phyloP scores from a whole-genome alignment of 1,140 invertebrate species.

The Aphis gossypii region DNA sequence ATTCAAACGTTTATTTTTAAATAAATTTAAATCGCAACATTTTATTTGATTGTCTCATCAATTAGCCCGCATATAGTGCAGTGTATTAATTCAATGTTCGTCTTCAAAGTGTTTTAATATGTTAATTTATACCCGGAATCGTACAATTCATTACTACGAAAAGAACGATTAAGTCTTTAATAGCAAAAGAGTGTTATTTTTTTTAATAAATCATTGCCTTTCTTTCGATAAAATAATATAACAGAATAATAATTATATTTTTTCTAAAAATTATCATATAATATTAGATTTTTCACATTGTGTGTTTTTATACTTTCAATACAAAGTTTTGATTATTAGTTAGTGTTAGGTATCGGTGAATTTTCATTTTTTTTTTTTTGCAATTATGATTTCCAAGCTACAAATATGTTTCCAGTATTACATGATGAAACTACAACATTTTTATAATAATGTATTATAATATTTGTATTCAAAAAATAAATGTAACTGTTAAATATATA shows the following conservation, averaged over 20 bases:
- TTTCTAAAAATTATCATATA: not conserved
- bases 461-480: not conserved
- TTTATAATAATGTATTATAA: too few relatives aligned
- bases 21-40: not conserved
- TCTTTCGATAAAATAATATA: not conserved
- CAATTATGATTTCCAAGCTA: too few relatives aligned
- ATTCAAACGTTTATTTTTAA: constrained; percentile 2
- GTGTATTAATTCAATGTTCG: not conserved
- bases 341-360: too few relatives aligned
- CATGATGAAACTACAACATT: too few relatives aligned
- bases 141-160: not conserved
- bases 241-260: not conserved
- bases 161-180: not conserved
- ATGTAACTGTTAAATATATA: not conserved
- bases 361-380: too few relatives aligned
- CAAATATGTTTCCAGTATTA: too few relatives aligned
- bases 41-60: not conserved
- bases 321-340: not conserved
- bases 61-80: not conserved
- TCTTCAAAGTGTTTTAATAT: not conserved
- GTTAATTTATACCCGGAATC: not conserved
- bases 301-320: not conserved
- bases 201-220: not conserved
- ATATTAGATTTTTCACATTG: not conserved
- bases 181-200: not conserved